phyloP scores from a whole-genome alignment of 2,888 invertebrate species.

The Opisthograptis luteolata region DNA sequence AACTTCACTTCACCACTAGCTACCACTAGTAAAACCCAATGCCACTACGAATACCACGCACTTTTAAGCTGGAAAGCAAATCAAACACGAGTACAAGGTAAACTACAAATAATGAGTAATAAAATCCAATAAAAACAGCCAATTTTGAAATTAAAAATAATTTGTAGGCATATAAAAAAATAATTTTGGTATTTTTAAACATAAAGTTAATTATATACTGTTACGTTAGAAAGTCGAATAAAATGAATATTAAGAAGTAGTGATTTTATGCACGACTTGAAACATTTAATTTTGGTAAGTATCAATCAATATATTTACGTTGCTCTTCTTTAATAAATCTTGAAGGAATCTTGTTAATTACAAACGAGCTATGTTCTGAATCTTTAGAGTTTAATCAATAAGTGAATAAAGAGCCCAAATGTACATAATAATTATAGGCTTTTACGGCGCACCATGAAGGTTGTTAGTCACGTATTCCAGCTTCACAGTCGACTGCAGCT shows the following conservation, averaged over 20 bases:
- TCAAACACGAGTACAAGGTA: constrained; percentile 30
- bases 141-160: neutral
- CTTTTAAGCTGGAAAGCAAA: constrained; percentile 43
- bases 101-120: constrained; percentile 4
- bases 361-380: no score
- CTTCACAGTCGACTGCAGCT: no score
- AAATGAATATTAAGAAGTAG: no score
- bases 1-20: constrained; percentile 18
- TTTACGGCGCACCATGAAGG: no score
- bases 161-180: neutral
- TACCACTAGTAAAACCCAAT: no score
- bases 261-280: no score
- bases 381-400: no score
- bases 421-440: no score
- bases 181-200: neutral
- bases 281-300: neutral
- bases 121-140: constrained; percentile 7
- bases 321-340: constrained; percentile 1
- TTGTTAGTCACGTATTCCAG: no score
- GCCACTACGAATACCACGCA: constrained; percentile 34
- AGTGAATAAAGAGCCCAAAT: no score
- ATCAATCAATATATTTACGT: neutral
- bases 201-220: no score
- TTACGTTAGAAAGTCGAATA: no score
- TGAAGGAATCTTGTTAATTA: constrained; percentile 13